phyloP scores from a whole-genome alignment of 2,797 vertebrate genomes.

The Triplophysa bombifrons region DNA sequence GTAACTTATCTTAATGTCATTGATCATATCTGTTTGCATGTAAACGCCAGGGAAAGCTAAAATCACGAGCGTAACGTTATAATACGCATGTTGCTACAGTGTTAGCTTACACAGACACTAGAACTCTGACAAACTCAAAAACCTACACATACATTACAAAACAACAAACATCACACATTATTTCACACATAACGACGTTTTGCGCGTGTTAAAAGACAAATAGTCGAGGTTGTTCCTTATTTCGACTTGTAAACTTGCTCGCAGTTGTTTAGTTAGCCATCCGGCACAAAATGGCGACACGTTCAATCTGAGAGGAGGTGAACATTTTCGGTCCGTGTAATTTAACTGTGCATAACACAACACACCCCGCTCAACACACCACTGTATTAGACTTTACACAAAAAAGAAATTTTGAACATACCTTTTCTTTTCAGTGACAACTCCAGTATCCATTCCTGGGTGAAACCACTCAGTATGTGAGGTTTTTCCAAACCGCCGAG shows the following conservation, averaged over 20 bases:
- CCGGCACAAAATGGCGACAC: constrained; percentile 59
- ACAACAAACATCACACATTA: not conserved
- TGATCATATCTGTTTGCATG: not conserved
- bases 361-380: not conserved
- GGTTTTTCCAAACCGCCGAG: constrained; percentile 48
- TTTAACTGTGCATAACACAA: not conserved
- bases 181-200: too few relatives aligned
- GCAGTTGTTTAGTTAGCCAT: not conserved
- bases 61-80: not conserved
- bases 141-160: not conserved
- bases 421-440: constrained; percentile 93
- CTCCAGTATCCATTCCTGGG: constrained; percentile 84
- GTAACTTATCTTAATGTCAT: not conserved
- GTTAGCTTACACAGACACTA: not conserved
- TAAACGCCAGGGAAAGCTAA: not conserved
- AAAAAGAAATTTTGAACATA: constrained; percentile 57
- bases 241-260: not conserved
- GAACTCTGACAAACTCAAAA: not conserved
- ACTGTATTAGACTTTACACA: not conserved
- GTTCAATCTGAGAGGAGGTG: not conserved
- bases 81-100: constrained; percentile 6
- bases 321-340: not conserved
- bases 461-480: constrained; percentile 54
- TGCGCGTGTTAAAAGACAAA: not conserved
- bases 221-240: not conserved